Evolutionary conservation across 37 sponge, comb jelly and placozoan species (phyloP).

Genomic region (Halisarca cf. caerulea): DNA sequence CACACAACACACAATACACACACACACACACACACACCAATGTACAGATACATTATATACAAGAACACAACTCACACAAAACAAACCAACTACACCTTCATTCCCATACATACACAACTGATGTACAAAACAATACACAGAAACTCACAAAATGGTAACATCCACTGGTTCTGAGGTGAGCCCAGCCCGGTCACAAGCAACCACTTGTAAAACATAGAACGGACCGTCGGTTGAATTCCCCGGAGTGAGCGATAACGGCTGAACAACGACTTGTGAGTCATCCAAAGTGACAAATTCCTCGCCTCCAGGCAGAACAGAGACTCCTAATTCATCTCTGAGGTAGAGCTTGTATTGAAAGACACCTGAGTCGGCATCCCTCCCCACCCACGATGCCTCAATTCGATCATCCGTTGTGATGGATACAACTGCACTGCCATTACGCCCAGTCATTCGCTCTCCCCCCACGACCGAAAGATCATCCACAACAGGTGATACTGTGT

Average conservation of each 20-base stretch:
- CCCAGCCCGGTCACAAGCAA: slow-evolving; percentile 58
- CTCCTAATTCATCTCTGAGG: slow-evolving; percentile 29
- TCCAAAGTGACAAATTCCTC: slow-evolving; percentile 28
- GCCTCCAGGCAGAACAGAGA: slow-evolving; percentile 12
- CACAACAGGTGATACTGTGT: slow-evolving; percentile 19
- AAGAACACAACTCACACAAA: no score
- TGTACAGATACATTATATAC: no score
- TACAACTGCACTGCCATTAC: background rate
- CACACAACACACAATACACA: no score
- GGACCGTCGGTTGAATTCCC: slow-evolving; percentile 2
- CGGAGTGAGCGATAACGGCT: background rate
- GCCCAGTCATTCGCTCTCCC: background rate
- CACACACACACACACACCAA: no score
- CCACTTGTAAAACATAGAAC: slow-evolving; percentile 53
- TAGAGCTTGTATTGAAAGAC: slow-evolving; percentile 47
- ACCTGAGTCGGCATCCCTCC: slow-evolving; percentile 47
- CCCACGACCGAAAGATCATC: background rate
- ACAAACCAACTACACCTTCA: no score
- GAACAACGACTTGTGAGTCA: slow-evolving; percentile 1
- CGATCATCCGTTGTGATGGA: slow-evolving; percentile 20
- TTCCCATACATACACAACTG: background rate
- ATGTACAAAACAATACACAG: slow-evolving; percentile 29
- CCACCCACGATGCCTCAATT: slow-evolving; percentile 61
- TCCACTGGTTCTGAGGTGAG: slow-evolving; percentile 13
- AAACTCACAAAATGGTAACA: slow-evolving; percentile 27